phyloP scores from a whole-genome alignment of 64 coral and sea anemone species.

The Montipora capricornis region DNA sequence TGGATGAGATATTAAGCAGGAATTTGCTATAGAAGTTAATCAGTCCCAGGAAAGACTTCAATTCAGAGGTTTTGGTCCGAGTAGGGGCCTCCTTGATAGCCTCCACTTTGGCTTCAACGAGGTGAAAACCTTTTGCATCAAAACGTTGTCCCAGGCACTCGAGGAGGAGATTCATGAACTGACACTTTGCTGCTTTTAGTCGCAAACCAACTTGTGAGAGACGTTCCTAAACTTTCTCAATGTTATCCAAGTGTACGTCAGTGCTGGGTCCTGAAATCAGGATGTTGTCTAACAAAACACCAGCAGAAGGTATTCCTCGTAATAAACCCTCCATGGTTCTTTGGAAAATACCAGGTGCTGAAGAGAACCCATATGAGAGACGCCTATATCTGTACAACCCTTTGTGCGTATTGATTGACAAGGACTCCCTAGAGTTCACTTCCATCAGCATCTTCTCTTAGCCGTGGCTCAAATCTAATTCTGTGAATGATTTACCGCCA shows the following conservation, averaged over 20 bases:
- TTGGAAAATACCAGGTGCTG: slow-evolving; percentile 40
- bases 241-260: slow-evolving; percentile 19
- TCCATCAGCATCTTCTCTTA: not conserved
- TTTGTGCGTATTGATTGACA: slow-evolving; percentile 53
- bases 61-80: too few relatives aligned
- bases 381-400: slow-evolving; percentile 42
- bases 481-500: not conserved
- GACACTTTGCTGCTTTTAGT: slow-evolving; percentile 2
- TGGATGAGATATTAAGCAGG: too few relatives aligned
- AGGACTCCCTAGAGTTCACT: slow-evolving; percentile 29
- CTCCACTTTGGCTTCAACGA: not conserved
- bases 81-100: not conserved
- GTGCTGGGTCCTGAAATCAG: not conserved
- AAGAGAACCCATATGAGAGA: slow-evolving; percentile 10
- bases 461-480: too few relatives aligned
- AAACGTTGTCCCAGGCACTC: not conserved
- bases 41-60: too few relatives aligned
- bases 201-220: slow-evolving; percentile 39
- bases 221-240: not conserved
- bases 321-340: slow-evolving; percentile 36
- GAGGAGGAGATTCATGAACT: slow-evolving; percentile 27
- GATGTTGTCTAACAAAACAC: not conserved
- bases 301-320: not conserved
- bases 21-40: too few relatives aligned
- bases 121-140: not conserved